Evolutionary conservation across 2,888 invertebrate species (phyloP).

Genomic region (Malacosoma neustria): DNA sequence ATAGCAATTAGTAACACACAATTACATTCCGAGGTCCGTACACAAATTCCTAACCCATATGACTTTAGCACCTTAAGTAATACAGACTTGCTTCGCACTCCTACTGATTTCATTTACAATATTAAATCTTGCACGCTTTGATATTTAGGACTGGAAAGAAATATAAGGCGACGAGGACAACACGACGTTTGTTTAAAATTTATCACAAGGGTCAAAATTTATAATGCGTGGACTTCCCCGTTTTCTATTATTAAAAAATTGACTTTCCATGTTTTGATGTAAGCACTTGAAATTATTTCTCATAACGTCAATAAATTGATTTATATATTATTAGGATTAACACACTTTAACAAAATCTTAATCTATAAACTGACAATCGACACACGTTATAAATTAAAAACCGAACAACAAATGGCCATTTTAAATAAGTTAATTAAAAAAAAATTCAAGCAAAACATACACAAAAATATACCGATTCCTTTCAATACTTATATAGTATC

Average conservation of each 20-base stretch:
- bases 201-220: neutral
- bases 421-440: constrained; percentile 56
- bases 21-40: neutral
- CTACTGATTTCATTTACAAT: neutral
- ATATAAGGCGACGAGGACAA: neutral
- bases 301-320: constrained; percentile 7
- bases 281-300: neutral
- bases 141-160: neutral
- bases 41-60: neutral
- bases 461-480: constrained; percentile 32
- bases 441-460: constrained; percentile 52
- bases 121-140: neutral
- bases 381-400: constrained; percentile 47
- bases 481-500: no score
- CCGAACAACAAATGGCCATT: constrained; percentile 50
- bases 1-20: neutral
- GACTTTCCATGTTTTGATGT: neutral
- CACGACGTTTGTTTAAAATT: neutral
- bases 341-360: constrained; percentile 36
- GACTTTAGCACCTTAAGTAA: neutral
- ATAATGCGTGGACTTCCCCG: neutral
- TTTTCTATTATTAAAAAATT: neutral
- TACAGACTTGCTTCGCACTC: neutral
- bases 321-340: constrained; percentile 17
- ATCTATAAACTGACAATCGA: constrained; percentile 31